These are phyloP conservation scores for Dryas iulia DNA, from an alignment of 1,140 invertebrate genomes.

Conservation along the genomic window DNA sequence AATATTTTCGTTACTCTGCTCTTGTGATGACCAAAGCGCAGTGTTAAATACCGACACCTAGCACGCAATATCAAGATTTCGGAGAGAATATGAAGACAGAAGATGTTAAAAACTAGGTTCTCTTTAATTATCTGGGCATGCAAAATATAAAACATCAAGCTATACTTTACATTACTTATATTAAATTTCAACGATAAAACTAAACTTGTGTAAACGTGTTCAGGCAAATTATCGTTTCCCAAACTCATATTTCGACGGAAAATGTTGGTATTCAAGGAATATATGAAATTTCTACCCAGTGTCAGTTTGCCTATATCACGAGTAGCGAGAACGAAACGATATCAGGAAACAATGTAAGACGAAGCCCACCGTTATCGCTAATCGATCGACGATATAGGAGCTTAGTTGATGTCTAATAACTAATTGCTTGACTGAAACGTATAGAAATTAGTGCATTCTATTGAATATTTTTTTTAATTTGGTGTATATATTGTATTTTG, in stretches of 20 bases:
- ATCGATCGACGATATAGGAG: slow-evolving; percentile 32
- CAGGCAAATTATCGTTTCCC: background rate
- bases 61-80: background rate
- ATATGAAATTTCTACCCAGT: slow-evolving; percentile 39
- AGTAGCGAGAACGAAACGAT: slow-evolving; percentile 39
- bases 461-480: background rate
- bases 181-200: background rate
- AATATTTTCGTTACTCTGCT: too few relatives aligned
- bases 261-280: slow-evolving; percentile 34
- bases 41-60: background rate
- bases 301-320: slow-evolving; percentile 34
- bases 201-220: background rate
- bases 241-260: background rate
- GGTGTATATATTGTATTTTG: too few relatives aligned
- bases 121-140: too few relatives aligned
- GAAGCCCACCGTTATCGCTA: slow-evolving; percentile 31
- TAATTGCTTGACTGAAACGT: background rate
- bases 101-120: too few relatives aligned
- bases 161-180: too few relatives aligned
- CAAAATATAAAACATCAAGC: too few relatives aligned
- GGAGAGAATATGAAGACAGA: too few relatives aligned
- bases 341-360: slow-evolving; percentile 46
- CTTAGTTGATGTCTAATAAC: slow-evolving; percentile 25
- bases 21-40: too few relatives aligned
- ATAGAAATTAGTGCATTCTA: background rate